phyloP scores from a whole-genome alignment of 2,888 invertebrate species.

The Xanthorhoe designata region DNA sequence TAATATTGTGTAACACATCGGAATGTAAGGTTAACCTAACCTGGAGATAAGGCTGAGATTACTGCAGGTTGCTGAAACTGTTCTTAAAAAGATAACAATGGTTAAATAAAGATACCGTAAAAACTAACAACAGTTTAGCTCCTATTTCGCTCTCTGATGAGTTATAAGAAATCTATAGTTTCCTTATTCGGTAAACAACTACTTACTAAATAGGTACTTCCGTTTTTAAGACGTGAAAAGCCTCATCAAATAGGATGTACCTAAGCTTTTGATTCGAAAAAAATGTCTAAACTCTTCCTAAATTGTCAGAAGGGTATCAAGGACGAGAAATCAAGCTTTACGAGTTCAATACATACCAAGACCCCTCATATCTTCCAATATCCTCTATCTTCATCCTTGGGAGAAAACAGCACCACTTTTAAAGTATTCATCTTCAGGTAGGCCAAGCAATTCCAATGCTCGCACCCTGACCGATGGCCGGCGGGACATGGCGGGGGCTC shows the following conservation, averaged over 20 bases:
- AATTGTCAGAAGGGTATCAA: too few species aligned
- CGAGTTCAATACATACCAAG: too few species aligned
- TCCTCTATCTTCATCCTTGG: too few species aligned
- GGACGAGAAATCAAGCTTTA: too few species aligned
- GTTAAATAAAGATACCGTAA: constrained; percentile 36
- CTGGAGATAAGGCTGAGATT: constrained; percentile 64
- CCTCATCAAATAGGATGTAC: too few species aligned
- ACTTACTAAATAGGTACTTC: too few species aligned
- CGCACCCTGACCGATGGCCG: constrained; percentile 67
- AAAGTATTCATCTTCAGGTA: constrained; percentile 14
- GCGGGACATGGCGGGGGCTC: constrained; percentile 60
- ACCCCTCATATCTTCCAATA: too few species aligned
- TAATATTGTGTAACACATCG: constrained; percentile 53
- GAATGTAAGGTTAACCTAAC: constrained; percentile 61
- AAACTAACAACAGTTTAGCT: constrained; percentile 30
- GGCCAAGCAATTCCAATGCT: constrained; percentile 51
- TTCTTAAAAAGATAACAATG: constrained; percentile 37
- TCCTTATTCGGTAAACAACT: neutral
- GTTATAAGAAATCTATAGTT: neutral
- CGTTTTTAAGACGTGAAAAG: too few species aligned
- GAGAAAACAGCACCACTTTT: neutral
- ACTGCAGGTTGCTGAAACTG: constrained; percentile 39
- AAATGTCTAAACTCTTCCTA: too few species aligned
- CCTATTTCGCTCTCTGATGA: neutral
- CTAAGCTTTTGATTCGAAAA: too few species aligned